Base-by-base conservation (phyloP, 1,140 invertebrate genomes). In the Sminthurides bifidus region DNA sequence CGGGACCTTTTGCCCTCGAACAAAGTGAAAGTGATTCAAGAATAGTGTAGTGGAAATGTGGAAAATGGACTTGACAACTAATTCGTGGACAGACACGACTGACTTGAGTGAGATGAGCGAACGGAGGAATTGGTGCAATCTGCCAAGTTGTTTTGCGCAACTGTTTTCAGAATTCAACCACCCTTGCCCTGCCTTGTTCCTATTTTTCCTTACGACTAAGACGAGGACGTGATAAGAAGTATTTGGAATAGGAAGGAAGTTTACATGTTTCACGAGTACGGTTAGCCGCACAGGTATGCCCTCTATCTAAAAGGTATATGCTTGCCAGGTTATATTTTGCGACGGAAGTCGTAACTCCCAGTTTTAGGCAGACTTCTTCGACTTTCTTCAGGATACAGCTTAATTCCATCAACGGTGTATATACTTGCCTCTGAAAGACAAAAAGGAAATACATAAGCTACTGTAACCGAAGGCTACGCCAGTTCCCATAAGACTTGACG, bases 401-500 rank as follows among this genome's bases (percentile, higher is more conserved):
- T 77, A 52, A 90, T 78, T 64, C 87, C 88, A 74, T 92, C 85
- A 69, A 93, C 86, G 66, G 82, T 87, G 75, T 90, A 92, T 76
- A 93, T 90, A 66, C 88, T 92, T 66, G 85, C 79, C 74, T 89
- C 90, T 94, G 80, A 41, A 82, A 69, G 72, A 65, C 27, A 61
- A 59, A 54, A 30, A 52, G 35, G 21, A 52, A 55, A 19, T 46
- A 24, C 33, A 38, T 15, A 17, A 49, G 44, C 46, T 44, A 33
- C 88, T 92, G 80, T 46, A 81, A 80, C n/a, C n/a, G n/a, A n/a
- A n/a, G n/a, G n/a, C n/a, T n/a, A n/a, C n/a, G n/a, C n/a, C n/a
- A n/a, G n/a, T n/a, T n/a, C n/a, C n/a, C n/a, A n/a, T n/a, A n/a
- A n/a, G n/a, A n/a, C n/a, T n/a, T n/a, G n/a, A n/a, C n/a, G n/a